A percentile compares a stretch with the other conserved stretches of the same genome.
Evolutionary conservation across 2,797 vertebrate species (phyloP).

Genomic region (Sebastes minor): DNA sequence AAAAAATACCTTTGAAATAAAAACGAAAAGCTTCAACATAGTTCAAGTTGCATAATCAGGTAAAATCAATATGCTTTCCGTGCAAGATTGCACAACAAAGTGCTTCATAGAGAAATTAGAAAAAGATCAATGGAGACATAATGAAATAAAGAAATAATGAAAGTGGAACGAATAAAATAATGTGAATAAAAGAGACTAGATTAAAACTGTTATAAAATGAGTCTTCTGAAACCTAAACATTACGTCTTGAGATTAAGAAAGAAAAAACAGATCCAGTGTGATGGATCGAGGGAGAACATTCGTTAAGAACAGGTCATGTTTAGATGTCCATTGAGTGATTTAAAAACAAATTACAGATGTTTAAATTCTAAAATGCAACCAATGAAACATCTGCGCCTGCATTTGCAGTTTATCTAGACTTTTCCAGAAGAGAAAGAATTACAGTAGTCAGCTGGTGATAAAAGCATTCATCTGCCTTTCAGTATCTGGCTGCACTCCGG

Average conservation of each 20-base stretch:
- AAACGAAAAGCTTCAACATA: neutral
- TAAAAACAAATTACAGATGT: constrained; percentile 23
- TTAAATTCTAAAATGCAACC: constrained; percentile 7
- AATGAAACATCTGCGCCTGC: constrained; percentile 32
- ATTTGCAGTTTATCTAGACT: neutral
- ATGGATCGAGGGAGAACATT: neutral
- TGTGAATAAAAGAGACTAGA: neutral
- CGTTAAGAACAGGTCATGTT: neutral
- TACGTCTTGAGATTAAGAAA: neutral
- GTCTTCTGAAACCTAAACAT: neutral
- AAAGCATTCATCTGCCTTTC: constrained; percentile 50
- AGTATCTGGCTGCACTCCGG: constrained; percentile 38
- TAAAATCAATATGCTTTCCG: neutral
- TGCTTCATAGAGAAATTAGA: neutral
- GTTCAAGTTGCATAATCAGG: neutral
- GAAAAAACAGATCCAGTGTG: neutral
- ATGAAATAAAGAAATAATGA: neutral
- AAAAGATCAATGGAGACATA: neutral
- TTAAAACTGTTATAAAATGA: neutral
- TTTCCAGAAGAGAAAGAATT: constrained; percentile 28
- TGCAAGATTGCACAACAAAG: neutral
- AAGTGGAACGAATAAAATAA: neutral
- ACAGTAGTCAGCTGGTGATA: constrained; percentile 39
- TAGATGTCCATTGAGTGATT: neutral
- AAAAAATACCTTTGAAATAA: neutral